Base-by-base conservation (phyloP, 2,113 vertebrate genomes). In the Ceyx melanurus region DNA sequence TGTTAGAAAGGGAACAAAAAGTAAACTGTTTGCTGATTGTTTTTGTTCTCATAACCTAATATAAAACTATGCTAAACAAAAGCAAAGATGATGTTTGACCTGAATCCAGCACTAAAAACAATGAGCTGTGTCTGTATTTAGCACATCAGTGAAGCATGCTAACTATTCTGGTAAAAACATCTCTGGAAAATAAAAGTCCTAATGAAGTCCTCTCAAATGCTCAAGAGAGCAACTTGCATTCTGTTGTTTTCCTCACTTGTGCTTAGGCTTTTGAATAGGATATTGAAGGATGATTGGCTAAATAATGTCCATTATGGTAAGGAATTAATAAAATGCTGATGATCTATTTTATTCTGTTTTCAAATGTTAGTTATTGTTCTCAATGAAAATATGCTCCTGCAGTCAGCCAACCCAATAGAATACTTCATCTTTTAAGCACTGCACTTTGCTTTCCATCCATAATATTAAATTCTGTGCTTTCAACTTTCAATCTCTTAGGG, bases 71-170 rank as follows among this genome's bases (percentile, higher is more conserved):
- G 88, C 72, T 91, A 92, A 94, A 91, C 82, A 94, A 94, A 96
- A 93, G 66, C 95, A 96, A 95, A 91, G 76, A 96, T 82, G 62
- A 90, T 89, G 88, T 89, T 94, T 96, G 87, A 95, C 84, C 37
- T 11, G 28, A 76, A 43, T 86, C 88, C 93, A 95, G 72, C 64
- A 76, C 40, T 77, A 60, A 74, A 94, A 92, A 68, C 61, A 89
- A 58, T 65, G 71, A 88, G 50, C 58, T 82, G 45, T 81, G 75
- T 74, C 92, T 86, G 74, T 82, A 91, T 91, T 96, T 96, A 90
- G 90, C 88, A 90, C 87, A 95, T 87, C 21, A 1, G 21, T 86
- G 79, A 94, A 93, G 78, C 67, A 94, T 82, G 80, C 48, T 89
- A 97, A 89, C 67, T 86, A 94, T 91, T 93, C 82, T 50, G 73